Evolutionary conservation across 2,888 invertebrate species (phyloP), one percentile per base, ranked within the genome.

Genomic region (Carcina quercana): DNA sequence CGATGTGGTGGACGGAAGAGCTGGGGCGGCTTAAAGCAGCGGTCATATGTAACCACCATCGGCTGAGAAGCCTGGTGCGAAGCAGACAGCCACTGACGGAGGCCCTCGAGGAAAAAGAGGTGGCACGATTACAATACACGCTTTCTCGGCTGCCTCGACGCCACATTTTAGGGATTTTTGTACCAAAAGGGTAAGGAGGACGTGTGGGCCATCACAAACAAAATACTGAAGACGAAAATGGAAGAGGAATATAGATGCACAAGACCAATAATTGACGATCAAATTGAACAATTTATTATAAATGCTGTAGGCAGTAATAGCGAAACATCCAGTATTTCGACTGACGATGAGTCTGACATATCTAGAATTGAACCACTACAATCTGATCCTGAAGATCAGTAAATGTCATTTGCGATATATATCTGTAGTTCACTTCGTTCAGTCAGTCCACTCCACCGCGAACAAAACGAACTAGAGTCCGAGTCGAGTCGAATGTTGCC

Each of bases 161-260:
- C 12, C 13, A 3, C 15, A 32, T 21, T 46, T 46, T n/a, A 6
- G 30, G 1, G 20, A 34, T 0, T 44, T 38, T 12, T 39, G 39
- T 22, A 14, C 32, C 1, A n/a, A 30, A 42, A 40, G 6, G n/a
- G 20, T 0, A 40, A 40, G 8, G 45, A 46, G 6, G 32, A 42
- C 17, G 40, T 45, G 0, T 45, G 42, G 42, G 30, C 37, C 0
- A n/a, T 45, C 1, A 40, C 45, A 1, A 45, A 45, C 19, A 12
- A 32, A 0, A 25, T 50, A 0, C 14, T 45, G 0, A 43, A 42
- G 24, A 17, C 2, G 5, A 17, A 17, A 17, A 17, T 17, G 7
- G 17, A 17, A 17, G 17, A 17, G 17, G 17, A 17, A 7, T 17
- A 17, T 17, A 17, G 17, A 17, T 17, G 17, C 17, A 17, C 5